phyloP scores from a whole-genome alignment of 2,797 vertebrate species.

The Anableps anableps region DNA sequence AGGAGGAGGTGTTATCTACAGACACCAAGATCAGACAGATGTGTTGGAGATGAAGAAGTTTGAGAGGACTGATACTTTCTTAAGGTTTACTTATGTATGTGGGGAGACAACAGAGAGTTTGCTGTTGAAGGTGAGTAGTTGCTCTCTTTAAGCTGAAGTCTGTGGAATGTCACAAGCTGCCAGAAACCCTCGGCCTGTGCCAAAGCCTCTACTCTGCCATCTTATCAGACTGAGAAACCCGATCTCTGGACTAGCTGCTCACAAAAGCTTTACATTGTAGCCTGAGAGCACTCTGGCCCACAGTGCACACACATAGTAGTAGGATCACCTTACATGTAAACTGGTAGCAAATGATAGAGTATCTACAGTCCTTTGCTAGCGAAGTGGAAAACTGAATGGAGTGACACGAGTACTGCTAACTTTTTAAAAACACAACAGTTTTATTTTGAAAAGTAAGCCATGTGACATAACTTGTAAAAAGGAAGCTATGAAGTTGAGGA shows the following conservation, averaged over 20 bases:
- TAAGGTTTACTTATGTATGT: conserved; percentile 29
- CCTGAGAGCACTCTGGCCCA: conserved; percentile 57
- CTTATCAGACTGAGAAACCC: conserved; percentile 74
- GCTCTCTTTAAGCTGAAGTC: conserved; percentile 51
- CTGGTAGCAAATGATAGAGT: conserved; percentile 53
- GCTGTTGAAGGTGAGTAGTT: conserved; percentile 54
- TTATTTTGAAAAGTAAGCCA: conserved; percentile 29
- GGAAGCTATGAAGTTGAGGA: conserved; percentile 34
- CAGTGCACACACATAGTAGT: conserved; percentile 47
- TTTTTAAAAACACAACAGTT: conserved; percentile 23
- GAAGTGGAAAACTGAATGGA: conserved; percentile 29
- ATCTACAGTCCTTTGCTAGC: conserved; percentile 32
- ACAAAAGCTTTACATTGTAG: conserved; percentile 65
- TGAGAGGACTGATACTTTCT: conserved; percentile 36
- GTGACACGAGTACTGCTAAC: conserved; percentile 25
- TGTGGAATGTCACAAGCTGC: conserved; percentile 73
- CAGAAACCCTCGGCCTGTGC: conserved; percentile 54
- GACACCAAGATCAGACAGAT: conserved; percentile 54
- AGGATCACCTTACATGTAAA: conserved; percentile 67
- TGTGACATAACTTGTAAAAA: conserved; percentile 29
- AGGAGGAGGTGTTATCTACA: conserved; percentile 67
- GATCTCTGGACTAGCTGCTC: conserved; percentile 64
- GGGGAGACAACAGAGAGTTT: conserved; percentile 36
- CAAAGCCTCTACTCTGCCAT: conserved; percentile 66
- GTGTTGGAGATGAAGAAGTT: conserved; percentile 42